These are phyloP conservation scores for Trichonephila clavipes DNA, from an alignment of 1,140 invertebrate genomes.

Conservation along the genomic window DNA sequence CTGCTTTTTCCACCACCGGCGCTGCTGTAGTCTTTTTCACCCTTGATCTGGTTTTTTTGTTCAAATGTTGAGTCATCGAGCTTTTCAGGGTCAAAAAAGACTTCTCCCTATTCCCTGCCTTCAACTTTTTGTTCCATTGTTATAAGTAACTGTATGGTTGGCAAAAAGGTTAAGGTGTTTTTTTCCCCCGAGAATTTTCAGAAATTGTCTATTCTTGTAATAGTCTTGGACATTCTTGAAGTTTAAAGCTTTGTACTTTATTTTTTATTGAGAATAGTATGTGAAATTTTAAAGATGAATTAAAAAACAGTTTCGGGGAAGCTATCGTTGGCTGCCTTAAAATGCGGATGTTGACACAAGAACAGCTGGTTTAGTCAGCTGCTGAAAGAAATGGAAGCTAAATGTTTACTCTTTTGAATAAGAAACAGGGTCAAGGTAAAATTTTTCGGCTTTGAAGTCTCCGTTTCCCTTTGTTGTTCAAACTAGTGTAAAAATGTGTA, in stretches of 20 bases:
- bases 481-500: too few species aligned
- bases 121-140: not conserved
- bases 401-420: not conserved
- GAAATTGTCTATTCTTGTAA: not conserved
- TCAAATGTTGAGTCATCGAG: constrained; percentile 52
- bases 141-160: not conserved
- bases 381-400: not conserved
- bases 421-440: constrained; percentile 2
- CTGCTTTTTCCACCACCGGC: constrained; percentile 11
- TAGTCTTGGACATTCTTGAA: not conserved
- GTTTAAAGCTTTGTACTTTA: not conserved
- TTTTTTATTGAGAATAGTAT: not conserved
- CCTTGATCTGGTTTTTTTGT: constrained; percentile 29
- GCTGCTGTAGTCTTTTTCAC: constrained; percentile 1
- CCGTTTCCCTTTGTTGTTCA: too few species aligned
- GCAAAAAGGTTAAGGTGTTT: not conserved
- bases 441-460: not conserved
- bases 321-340: not conserved
- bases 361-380: not conserved
- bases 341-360: constrained; percentile 18
- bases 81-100: constrained; percentile 53
- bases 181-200: not conserved
- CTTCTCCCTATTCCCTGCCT: not conserved
- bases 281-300: not conserved
- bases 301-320: not conserved